Percentiles rank a stretch among this genome's conserved stretches.
phyloP scores from a whole-genome alignment of 2,888 invertebrate species.

The Dusona sp. region DNA sequence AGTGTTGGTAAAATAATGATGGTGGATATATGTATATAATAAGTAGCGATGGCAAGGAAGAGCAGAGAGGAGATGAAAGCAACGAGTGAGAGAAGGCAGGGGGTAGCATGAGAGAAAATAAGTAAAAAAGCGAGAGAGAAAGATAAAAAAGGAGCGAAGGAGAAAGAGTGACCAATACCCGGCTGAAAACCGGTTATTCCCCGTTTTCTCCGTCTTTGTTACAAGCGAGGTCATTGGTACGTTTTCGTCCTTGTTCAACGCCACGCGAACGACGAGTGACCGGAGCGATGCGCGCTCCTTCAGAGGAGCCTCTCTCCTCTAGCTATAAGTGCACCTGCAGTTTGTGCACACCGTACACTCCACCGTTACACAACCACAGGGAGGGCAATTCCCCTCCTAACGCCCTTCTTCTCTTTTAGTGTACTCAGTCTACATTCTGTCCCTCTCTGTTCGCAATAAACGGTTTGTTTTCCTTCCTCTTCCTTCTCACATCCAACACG shows the following conservation, averaged over 20 bases:
- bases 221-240: slow-evolving; percentile 59
- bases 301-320: slow-evolving; percentile 56
- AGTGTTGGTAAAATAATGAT: slow-evolving; percentile 60
- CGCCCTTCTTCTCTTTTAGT: slow-evolving; percentile 54
- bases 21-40: slow-evolving; percentile 32
- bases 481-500: slow-evolving; percentile 59
- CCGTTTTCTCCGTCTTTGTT: slow-evolving; percentile 60
- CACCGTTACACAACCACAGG: slow-evolving; percentile 61
- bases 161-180: slow-evolving; percentile 36
- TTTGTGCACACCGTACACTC: slow-evolving; percentile 66
- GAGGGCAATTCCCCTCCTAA: slow-evolving; percentile 33
- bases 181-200: slow-evolving; percentile 61
- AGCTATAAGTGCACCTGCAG: slow-evolving; percentile 80
- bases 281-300: slow-evolving; percentile 59
- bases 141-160: slow-evolving; percentile 44
- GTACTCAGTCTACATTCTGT: slow-evolving; percentile 39
- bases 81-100: slow-evolving; percentile 35
- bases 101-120: slow-evolving; percentile 18
- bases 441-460: slow-evolving; percentile 35
- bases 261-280: slow-evolving; percentile 83
- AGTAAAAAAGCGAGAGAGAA: slow-evolving; percentile 37
- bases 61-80: slow-evolving; percentile 55
- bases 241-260: slow-evolving; percentile 73
- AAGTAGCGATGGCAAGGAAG: slow-evolving; percentile 45
- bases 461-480: slow-evolving; percentile 45